Evolutionary conservation across 2,797 vertebrate species (phyloP), one percentile per base, ranked within the genome.

Genomic region (Channa striata): DNA sequence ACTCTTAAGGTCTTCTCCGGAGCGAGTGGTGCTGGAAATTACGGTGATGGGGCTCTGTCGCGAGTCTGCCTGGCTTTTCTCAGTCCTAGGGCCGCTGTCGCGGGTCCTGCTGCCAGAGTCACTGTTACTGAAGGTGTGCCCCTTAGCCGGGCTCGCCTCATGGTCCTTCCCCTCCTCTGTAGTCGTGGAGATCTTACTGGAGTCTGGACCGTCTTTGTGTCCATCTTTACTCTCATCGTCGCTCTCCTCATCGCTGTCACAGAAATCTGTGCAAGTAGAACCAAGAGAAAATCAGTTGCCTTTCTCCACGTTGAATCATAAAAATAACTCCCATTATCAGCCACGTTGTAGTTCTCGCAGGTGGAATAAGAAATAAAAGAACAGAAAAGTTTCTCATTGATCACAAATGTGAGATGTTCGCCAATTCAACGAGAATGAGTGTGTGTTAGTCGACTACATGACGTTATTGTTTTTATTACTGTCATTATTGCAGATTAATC

Each of bases 211-310:
- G 39, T 97, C 97, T 8, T 93, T 95, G 56, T 94, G 94, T 5
- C 90, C 96, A n/a, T 98, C 97, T 89, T 97, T 98, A 65, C 96
- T 97, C 66, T 99, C 98, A 0, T 97, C 94, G 13, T 99, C 98
- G 74, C 97, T 99, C 74, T 99, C 97, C 3, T 95, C 97, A 8
- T 99, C 98, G 70, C 96, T 99, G 89, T 96, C 96, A 6, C 96
- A 97, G 82, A 96, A 94, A 89, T 97, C 97, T 99, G 77, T 1
- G 14, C 48, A 23, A 25, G 60, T 54, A 63, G 48, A 4, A 59
- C 30, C 36, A 46, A 19, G 39, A 13, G 12, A 49, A 7, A 6
- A 60, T 81, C 34, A 81, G 47, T 59, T 17, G 1, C 2, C 19
- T 65, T 20, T 63, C 19, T 51, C 52, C 34, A 39, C 44, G 48